Conservation (phyloP, 2,113 vertebrate genomes). For the Mionectes macconnelli region DNA sequence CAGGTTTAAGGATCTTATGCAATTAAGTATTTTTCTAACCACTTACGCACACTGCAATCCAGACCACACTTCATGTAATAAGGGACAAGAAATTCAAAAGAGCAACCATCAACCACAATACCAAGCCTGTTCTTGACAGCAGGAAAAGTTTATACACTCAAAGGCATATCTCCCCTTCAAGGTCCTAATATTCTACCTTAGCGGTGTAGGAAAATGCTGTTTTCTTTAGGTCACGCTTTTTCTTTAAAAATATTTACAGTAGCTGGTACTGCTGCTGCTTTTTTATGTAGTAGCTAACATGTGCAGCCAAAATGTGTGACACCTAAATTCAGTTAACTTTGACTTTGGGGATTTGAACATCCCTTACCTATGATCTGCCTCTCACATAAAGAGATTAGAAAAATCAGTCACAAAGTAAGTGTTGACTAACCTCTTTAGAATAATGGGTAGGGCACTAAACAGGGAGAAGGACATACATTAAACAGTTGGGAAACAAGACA, state of each 20-base stretch:
- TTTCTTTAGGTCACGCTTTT: fast-evolving
- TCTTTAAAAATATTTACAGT: background rate
- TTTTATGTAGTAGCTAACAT: background rate
- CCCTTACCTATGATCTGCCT: background rate
- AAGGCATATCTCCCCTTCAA: background rate
- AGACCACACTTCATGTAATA: fast-evolving
- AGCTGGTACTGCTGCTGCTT: background rate
- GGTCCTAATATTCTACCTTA: background rate
- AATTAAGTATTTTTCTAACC: background rate
- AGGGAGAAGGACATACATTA: background rate
- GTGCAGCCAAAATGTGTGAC: background rate
- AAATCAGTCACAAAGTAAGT: background rate
- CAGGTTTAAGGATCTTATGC: background rate
- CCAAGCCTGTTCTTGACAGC: background rate
- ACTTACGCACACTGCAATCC: background rate
- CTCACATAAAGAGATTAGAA: background rate
- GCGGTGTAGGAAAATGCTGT: background rate
- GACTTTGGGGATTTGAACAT: background rate
- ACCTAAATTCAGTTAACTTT: background rate
- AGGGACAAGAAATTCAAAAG: background rate
- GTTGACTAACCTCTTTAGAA: background rate
- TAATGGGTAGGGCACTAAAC: background rate
- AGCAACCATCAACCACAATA: background rate
- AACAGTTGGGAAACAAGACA: background rate
- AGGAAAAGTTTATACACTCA: background rate